Evolutionary conservation across 2,797 vertebrate genomes (phyloP).

Genomic region (Ptychadena robeensis): DNA sequence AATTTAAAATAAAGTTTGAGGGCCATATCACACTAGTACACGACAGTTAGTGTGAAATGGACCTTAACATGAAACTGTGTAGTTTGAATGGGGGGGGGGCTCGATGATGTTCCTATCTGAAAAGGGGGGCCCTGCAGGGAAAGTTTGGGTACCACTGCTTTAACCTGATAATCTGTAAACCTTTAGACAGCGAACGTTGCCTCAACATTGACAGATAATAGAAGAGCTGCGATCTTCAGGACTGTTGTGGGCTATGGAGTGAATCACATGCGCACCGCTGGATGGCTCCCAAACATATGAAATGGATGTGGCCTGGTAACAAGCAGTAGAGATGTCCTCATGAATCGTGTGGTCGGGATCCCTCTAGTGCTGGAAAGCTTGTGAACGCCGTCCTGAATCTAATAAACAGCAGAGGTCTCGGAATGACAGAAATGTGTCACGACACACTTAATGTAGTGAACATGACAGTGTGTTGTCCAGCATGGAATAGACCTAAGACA

Average conservation of each 20-base stretch:
- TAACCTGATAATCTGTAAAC: too few relatives aligned
- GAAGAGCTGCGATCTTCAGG: conserved; percentile 42
- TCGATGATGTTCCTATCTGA: too few relatives aligned
- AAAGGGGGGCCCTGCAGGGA: too few relatives aligned
- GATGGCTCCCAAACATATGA: conserved; percentile 44
- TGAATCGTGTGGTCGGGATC: conserved; percentile 27
- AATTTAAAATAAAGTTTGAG: too few relatives aligned
- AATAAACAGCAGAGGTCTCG: conserved; percentile 32
- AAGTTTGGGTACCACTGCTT: too few relatives aligned
- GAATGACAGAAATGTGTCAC: conserved; percentile 26
- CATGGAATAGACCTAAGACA: background rate
- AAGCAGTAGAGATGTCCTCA: conserved; percentile 60
- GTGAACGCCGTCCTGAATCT: background rate
- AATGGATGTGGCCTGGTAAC: conserved; percentile 22
- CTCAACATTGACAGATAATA: background rate
- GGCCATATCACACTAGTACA: too few relatives aligned
- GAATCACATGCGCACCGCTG: background rate
- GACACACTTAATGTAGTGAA: background rate
- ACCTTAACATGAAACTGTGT: too few relatives aligned
- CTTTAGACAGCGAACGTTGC: background rate
- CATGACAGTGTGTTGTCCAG: background rate
- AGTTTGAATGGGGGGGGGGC: too few relatives aligned
- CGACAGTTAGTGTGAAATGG: too few relatives aligned
- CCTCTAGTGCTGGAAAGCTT: background rate
- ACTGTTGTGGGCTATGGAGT: conserved; percentile 41